Evolutionary conservation across 2,888 invertebrate genomes (phyloP).

Genomic region (Chironomus riparius): DNA sequence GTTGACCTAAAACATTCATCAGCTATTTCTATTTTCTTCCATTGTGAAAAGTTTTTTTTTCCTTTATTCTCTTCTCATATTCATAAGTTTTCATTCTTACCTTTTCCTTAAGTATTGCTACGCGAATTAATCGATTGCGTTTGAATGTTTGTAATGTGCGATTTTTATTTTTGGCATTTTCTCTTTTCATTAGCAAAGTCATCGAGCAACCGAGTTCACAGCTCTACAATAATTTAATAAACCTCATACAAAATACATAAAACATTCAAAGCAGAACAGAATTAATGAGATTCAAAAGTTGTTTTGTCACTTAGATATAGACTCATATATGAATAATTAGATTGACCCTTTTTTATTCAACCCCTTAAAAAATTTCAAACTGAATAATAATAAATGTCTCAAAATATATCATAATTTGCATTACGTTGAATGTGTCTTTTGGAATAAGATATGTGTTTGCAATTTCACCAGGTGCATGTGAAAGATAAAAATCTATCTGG

Average conservation of each 20-base stretch:
- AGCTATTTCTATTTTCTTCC: not conserved
- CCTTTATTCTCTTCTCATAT: not conserved
- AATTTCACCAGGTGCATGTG: slow-evolving; percentile 21
- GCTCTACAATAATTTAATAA: too few relatives aligned
- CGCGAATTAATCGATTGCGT: not conserved
- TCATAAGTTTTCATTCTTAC: not conserved
- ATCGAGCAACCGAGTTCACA: too few relatives aligned
- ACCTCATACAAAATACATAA: too few relatives aligned
- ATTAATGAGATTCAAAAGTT: not conserved
- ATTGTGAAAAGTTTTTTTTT: slow-evolving; percentile 1
- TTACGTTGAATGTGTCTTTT: not conserved
- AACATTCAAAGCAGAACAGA: too few relatives aligned
- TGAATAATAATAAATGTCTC: slow-evolving; percentile 21
- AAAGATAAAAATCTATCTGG: slow-evolving; percentile 27
- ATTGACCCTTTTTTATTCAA: slow-evolving; percentile 21
- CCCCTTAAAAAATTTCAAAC: not conserved
- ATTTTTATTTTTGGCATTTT: too few relatives aligned
- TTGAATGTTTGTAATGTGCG: too few relatives aligned
- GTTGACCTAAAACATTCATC: slow-evolving; percentile 28
- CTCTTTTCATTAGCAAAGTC: too few relatives aligned
- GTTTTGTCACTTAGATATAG: slow-evolving; percentile 25
- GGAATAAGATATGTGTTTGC: not conserved
- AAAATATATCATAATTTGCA: slow-evolving; percentile 7
- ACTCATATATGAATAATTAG: slow-evolving; percentile 22
- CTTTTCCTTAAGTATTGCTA: not conserved